These are phyloP conservation scores for Antrozous pallidus DNA, from an alignment of 2,797 vertebrate genomes.

Conservation along the genomic window DNA sequence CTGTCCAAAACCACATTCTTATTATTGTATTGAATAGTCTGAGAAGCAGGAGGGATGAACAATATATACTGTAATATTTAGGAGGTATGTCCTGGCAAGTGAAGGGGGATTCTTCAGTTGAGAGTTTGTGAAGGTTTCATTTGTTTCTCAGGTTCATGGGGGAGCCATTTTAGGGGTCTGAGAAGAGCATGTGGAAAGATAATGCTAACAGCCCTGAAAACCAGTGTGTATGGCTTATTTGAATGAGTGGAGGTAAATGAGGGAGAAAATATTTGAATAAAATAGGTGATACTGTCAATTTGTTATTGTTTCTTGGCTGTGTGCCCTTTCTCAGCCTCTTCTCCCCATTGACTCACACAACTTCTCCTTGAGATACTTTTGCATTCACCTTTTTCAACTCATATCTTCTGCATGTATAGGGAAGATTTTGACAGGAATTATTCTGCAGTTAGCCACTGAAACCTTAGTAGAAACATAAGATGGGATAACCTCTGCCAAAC, in stretches of 20 bases:
- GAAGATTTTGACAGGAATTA: background rate
- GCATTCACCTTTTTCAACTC: background rate
- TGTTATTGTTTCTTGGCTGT: background rate
- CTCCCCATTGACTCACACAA: accelerated
- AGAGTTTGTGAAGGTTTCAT: background rate
- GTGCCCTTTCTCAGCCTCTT: background rate
- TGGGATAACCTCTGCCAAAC: background rate
- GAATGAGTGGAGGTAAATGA: background rate
- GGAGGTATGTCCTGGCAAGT: too few species aligned
- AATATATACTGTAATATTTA: background rate
- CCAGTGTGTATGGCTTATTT: background rate
- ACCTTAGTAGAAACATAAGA: background rate
- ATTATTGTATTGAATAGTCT: background rate
- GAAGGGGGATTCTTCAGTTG: background rate
- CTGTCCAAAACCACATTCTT: background rate
- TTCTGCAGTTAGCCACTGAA: background rate
- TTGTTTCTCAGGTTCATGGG: background rate
- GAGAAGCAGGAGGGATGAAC: background rate
- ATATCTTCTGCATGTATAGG: background rate
- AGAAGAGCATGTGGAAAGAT: background rate
- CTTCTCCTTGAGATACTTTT: background rate
- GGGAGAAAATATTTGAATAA: background rate
- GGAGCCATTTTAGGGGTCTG: background rate
- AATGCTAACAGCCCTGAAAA: background rate
- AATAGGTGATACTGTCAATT: accelerated